A percentile compares a stretch with the other conserved stretches of the same genome.
Conservation (phyloP, 2,797 vertebrate genomes). For the Crypturellus tataupa region DNA sequence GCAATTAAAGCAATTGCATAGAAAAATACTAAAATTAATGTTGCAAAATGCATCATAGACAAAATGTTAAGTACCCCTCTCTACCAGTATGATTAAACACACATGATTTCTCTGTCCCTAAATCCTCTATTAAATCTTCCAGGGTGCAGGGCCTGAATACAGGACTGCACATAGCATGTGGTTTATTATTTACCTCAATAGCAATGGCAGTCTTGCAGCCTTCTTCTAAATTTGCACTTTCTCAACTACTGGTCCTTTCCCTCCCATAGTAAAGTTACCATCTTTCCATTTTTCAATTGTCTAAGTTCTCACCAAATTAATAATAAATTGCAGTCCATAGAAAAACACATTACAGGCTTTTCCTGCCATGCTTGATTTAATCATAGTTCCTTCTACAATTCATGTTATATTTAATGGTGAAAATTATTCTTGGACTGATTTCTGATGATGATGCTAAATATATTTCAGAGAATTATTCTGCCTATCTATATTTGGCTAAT, state of each 20-base stretch:
- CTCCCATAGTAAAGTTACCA: not conserved
- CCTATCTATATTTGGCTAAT: not conserved
- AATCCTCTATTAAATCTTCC: not conserved
- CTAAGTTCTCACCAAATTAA: constrained; percentile 23
- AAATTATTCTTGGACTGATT: constrained; percentile 32
- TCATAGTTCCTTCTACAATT: constrained; percentile 6
- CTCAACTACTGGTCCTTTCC: not conserved
- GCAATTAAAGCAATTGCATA: not conserved
- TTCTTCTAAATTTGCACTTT: not conserved
- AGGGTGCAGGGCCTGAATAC: not conserved
- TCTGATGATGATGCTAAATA: not conserved
- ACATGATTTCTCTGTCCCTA: not conserved
- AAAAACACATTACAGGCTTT: not conserved
- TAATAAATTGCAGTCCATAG: constrained; percentile 25
- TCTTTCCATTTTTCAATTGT: not conserved
- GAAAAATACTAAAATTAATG: not conserved
- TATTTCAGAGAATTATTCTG: not conserved
- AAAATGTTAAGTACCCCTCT: not conserved
- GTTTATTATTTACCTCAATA: not conserved
- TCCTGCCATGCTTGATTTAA: not conserved
- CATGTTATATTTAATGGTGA: not conserved
- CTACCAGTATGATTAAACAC: not conserved
- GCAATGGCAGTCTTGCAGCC: not conserved
- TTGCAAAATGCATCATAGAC: not conserved
- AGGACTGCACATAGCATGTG: not conserved